Evolutionary conservation across 2,797 vertebrate species (phyloP), one percentile per base, ranked within the genome.

Genomic region (Xenentodon cancila): DNA sequence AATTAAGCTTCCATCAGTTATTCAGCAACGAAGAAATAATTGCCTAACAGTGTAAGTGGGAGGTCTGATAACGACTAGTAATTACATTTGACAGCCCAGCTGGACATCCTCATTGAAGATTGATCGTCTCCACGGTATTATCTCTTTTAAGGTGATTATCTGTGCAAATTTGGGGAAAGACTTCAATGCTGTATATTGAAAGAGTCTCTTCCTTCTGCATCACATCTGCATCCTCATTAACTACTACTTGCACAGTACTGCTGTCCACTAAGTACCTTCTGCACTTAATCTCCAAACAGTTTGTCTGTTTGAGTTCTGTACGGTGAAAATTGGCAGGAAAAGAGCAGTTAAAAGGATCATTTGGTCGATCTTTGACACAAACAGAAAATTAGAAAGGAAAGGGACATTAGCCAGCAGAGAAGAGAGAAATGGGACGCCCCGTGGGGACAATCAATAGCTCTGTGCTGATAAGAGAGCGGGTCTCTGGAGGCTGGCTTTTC

Each of bases 401-500:
- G 9, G 21, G 59, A 75, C 71, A 73, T 69, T 68, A 64, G 61
- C 53, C 66, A 32, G 45, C 64, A 70, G 58, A 75, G 77, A 77
- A 65, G 72, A 73, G 71, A 85, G 76, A 84, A 80, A 78, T 64
- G 68, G 80, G 77, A 71, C 56, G 34, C 71, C 88, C 83, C 79
- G 21, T 1, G 64, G 80, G 84, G 82, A 53, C 52, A 84, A 90
- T 91, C 72, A 61, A 64, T 83, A 84, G 89, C 88, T 76, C 72
- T 61, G 67, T 27, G 27, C 63, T 56, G 87, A 90, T 89, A 88
- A 89, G 68, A 78, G 82, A 79, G 72, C 72, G 50, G 84, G 82
- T 80, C 84, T 77, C 87, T 80, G 84, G 81, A 80, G 80, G 71
- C 69, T 70, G 51, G 53, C 77, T 80, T 82, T 85, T 91, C 85